Base-by-base conservation (phyloP, 2,888 invertebrate genomes). In the Bugulina stolonifera region DNA sequence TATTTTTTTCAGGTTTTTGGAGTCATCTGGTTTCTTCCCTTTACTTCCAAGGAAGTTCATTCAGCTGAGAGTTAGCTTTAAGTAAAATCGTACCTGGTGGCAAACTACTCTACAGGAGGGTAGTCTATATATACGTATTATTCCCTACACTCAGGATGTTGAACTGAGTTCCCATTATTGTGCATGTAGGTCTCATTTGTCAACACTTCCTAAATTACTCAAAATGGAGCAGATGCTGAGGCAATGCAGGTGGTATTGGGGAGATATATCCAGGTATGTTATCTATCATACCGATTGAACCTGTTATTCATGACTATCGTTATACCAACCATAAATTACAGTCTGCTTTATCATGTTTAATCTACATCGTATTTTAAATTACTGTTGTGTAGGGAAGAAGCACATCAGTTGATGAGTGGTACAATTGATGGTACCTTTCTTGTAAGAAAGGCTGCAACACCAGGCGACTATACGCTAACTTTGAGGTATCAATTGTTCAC, bases 161-260 rank as follows among this genome's bases (percentile, higher is more conserved):
- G n/a, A n/a, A n/a, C n/a, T n/a, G n/a, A n/a, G n/a, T n/a, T n/a
- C n/a, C n/a, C n/a, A n/a, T n/a, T n/a, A n/a, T n/a, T n/a, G n/a
- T n/a, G n/a, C n/a, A n/a, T n/a, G n/a, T n/a, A n/a, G n/a, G 52
- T 52, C 10, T 52, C 10, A 52, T 14, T 14, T 10, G 22, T 52
- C 22, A 14, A 52, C 52, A 14, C 10, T 22, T 22, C 22, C 22
- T 52, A 52, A 52, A 52, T 52, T 10, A 23, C 22, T 23, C 5
- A 23, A 25, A 55, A 25, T 18, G 55, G 55, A 55, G 5, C 14
- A 55, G 5, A 25, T 23, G 3, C 79, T 85, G 43, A 79, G 80
- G 72, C 91, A 92, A 78, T 91, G 91, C 1, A 94, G 94, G 81
- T 96, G 97, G 96, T 97, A 94, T 85, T 97, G 95, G 96, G 95